Conservation (phyloP, 2,797 vertebrate species). For the Cuniculus paca region DNA sequence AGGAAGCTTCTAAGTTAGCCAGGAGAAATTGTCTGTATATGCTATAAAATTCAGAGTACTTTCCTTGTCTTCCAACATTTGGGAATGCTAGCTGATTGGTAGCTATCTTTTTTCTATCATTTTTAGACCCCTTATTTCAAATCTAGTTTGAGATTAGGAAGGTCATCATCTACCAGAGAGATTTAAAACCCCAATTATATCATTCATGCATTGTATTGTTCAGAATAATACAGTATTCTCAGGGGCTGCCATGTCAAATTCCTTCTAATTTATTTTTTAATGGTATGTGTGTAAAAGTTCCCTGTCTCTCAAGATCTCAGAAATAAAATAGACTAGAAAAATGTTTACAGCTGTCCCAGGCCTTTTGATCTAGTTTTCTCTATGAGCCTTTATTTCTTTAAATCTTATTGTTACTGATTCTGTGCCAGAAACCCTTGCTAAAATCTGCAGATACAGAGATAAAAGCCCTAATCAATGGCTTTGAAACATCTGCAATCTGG, state of each 20-base stretch:
- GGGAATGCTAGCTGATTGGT: neutral
- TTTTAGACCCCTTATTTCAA: slow-evolving; percentile 5
- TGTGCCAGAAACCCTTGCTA: neutral
- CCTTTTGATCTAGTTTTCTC: neutral
- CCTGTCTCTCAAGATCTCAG: neutral
- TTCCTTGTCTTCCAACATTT: neutral
- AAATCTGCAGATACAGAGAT: neutral
- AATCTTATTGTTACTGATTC: neutral
- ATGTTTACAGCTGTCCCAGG: neutral
- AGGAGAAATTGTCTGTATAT: neutral
- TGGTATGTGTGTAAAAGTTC: neutral
- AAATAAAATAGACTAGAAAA: slow-evolving; percentile 33
- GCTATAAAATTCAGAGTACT: neutral
- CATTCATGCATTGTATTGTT: neutral
- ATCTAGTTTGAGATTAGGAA: neutral
- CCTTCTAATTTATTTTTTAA: neutral
- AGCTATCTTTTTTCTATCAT: neutral
- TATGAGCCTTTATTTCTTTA: neutral
- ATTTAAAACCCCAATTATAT: neutral
- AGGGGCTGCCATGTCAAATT: neutral
- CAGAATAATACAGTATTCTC: neutral
- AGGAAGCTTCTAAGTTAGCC: neutral
- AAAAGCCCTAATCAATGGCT: neutral
- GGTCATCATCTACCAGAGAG: neutral
- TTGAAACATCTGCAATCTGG: neutral